phyloP scores from a whole-genome alignment of 2,113 vertebrate genomes.

The Rhizomys pruinosus region DNA sequence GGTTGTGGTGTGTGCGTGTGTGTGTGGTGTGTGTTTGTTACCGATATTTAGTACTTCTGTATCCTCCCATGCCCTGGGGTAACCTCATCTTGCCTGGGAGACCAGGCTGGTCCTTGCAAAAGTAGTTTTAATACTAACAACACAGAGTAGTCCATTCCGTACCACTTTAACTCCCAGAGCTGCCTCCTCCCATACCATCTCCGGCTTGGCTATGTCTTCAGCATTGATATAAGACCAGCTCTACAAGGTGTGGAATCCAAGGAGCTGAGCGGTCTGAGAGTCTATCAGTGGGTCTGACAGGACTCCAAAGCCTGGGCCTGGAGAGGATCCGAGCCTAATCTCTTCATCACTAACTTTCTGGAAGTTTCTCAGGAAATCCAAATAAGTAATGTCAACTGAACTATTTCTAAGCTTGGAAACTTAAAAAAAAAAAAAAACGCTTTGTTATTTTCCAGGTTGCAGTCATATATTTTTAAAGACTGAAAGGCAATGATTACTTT shows the following conservation, averaged over 20 bases:
- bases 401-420: constrained; percentile 72
- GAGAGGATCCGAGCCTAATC: neutral
- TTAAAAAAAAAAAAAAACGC: constrained; percentile 77
- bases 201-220: neutral
- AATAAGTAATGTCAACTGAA: constrained; percentile 66
- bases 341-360: constrained; percentile 56
- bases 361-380: constrained; percentile 72
- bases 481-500: constrained; percentile 73
- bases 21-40: too few species aligned
- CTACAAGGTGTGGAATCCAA: too few species aligned
- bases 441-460: constrained; percentile 70
- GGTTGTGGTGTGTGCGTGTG: too few species aligned
- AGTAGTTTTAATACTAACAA: neutral
- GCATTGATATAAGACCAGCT: too few species aligned
- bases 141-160: neutral
- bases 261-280: too few species aligned
- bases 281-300: neutral
- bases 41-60: neutral
- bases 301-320: accelerated
- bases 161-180: neutral
- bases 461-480: constrained; percentile 71
- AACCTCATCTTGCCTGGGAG: neutral
- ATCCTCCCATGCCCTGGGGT: neutral
- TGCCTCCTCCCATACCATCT: neutral
- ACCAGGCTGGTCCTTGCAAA: neutral